Evolutionary conservation across 2,888 invertebrate species (phyloP), one percentile per base, ranked within the genome.

Genomic region (Aporophyla nigra): DNA sequence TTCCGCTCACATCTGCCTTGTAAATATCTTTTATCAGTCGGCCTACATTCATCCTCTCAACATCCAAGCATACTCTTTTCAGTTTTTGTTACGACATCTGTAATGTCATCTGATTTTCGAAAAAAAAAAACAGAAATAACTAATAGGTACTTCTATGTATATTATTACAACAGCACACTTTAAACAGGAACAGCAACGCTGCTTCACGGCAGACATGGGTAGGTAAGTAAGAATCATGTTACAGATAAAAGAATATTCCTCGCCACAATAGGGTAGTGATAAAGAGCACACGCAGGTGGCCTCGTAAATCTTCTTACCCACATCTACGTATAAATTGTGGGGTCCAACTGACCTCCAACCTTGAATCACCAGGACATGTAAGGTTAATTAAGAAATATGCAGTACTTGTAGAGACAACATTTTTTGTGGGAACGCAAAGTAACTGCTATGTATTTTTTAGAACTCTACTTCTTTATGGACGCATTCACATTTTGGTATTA

Each of bases 251-350:
- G 74, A 76, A 74, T 67, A 76, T 80, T 84, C 69, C 49, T 68
- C 43, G 51, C 14, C 14, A 85, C 71, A 77, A 88, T 83, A 69
- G 68, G 53, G 61, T 43, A 49, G 68, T 75, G 83, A 86, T 82
- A 87, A 85, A 84, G 73, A 71, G 78, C 70, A 66, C 61, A 67
- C 43, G 56, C 76, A 88, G 89, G 85, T 84, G 80, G 61, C 69
- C 62, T 78, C 79, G 69, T 89, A 89, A 89, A 90, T 89, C 88
- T 84, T 86, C 62, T 27, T 65, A 88, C 89, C 90, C 89, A 87
- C 86, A 87, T 90, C 86, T 81, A 68, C 83, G 78, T 84, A 88
- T 88, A 90, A 89, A 84, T 89, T 86, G 86, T 85, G 80, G 83
- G 84, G 70, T 77, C 80, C 46, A 81, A 59, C 68, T 77, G 82